Base-by-base conservation (phyloP, 2,113 vertebrate species). In the human (Homo sapiens) region DNA sequence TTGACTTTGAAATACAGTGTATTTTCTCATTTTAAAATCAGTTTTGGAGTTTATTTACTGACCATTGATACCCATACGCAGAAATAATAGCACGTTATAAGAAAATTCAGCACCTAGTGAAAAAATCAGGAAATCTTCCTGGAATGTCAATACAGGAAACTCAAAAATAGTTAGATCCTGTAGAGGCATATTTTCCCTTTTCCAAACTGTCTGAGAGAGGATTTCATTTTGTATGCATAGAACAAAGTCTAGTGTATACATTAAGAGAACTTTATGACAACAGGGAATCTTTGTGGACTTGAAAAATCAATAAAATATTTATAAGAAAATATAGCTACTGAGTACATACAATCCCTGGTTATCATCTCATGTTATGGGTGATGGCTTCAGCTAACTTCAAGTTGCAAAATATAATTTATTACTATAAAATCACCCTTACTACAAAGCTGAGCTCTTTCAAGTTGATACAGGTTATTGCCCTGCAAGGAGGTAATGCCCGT, bases 261-360 rank as follows among this genome's bases (percentile, higher is more conserved):
- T 97, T 97, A 96, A 96, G 55, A 27, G 61, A 95, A 86, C 59
- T 97, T 97, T 89, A 88, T 91, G 94, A 80, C 52, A 95, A 86
- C 45, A 94, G n/a, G 93, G 32, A 92, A 94, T 92, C 0, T 14
- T 92, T 93, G 72, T 94, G 18, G 43, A 27, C 13, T 90, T 97
- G 43, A 96, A 97, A 97, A 96, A 89, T 97, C 97, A 97, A 97
- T 96, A 95, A 97, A 92, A 91, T 84, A 96, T 81, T 76, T 90
- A 96, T 83, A 97, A 96, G 23, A 79, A 22, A 97, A 98, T 95
- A 93, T 22, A 96, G 12, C 78, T 85, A 85, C 70, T 90, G 59
- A 94, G 95, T 97, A 20, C 52, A 27, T 96, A 8, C 57, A 96
- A 27, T 76, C 48, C 94, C 76, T 68, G 80, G 30, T 92, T 97